Conservation (phyloP, 1,140 invertebrate genomes). For the Camponotus floridanus region DNA sequence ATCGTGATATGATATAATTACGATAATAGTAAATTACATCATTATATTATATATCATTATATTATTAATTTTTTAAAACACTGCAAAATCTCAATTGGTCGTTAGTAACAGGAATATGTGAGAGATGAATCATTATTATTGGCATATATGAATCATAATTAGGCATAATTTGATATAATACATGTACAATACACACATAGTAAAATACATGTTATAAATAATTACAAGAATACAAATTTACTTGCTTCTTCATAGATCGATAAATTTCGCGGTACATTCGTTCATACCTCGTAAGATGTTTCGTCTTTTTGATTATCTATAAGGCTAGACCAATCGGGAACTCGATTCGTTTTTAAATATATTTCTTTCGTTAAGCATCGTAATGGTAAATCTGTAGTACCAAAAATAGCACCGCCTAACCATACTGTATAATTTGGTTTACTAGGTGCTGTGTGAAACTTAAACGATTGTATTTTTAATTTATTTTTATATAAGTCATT, state of each 20-base stretch:
- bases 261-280: neutral
- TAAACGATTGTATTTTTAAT: constrained; percentile 90
- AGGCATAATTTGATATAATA: neutral
- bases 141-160: too few species aligned
- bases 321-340: constrained; percentile 94
- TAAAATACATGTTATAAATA: constrained; percentile 10
- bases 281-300: constrained; percentile 60
- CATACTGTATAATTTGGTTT: constrained; percentile 95
- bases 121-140: constrained; percentile 27
- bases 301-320: constrained; percentile 87
- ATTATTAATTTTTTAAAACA: too few species aligned
- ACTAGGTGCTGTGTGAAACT: constrained; percentile 92
- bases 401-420: constrained; percentile 95
- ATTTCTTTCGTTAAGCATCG: constrained; percentile 92
- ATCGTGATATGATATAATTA: neutral
- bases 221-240: constrained; percentile 26
- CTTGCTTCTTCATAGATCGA: constrained; percentile 23
- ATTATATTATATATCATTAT: too few species aligned
- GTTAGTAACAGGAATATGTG: neutral
- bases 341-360: constrained; percentile 89
- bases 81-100: too few species aligned
- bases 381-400: constrained; percentile 92
- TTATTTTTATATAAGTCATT: constrained; percentile 89
- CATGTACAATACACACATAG: neutral
- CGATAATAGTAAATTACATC: too few species aligned